A percentile compares a stretch with the other conserved stretches of the same genome.
Evolutionary conservation across 2,113 vertebrate genomes (phyloP).

Genomic region (Agapornis roseicollis): DNA sequence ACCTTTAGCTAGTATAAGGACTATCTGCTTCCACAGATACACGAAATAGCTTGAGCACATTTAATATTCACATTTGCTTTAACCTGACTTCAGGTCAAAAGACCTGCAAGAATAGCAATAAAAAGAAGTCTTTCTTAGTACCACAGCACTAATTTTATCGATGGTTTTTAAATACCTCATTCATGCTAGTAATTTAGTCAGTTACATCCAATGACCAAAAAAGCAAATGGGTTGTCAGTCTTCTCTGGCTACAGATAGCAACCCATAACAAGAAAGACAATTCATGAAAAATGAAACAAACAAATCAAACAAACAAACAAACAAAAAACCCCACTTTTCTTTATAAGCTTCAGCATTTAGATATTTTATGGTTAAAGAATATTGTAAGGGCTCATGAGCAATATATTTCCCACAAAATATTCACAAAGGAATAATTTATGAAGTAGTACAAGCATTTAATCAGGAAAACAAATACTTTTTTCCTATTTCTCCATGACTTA

Average conservation of each 20-base stretch:
- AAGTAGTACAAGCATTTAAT: not conserved
- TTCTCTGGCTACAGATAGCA: not conserved
- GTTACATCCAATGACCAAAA: not conserved
- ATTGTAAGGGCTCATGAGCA: not conserved
- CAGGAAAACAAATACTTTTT: not conserved
- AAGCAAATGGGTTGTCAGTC: not conserved
- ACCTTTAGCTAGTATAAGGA: not conserved
- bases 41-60: not conserved
- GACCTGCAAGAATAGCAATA: not conserved
- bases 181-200: not conserved
- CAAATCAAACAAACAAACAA: not conserved
- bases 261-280: not conserved
- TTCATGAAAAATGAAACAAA: not conserved
- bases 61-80: not conserved
- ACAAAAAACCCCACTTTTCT: not conserved
- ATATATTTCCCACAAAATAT: not conserved
- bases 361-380: not conserved
- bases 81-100: not conserved
- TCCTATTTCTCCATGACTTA: not conserved
- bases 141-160: not conserved
- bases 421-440: not conserved
- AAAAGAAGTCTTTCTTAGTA: not conserved
- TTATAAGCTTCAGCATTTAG: not conserved
- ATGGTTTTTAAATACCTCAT: not conserved
- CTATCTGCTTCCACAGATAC: not conserved